Conservation (phyloP, 1,140 invertebrate genomes). For the Ceratoteleas bidentatus region DNA sequence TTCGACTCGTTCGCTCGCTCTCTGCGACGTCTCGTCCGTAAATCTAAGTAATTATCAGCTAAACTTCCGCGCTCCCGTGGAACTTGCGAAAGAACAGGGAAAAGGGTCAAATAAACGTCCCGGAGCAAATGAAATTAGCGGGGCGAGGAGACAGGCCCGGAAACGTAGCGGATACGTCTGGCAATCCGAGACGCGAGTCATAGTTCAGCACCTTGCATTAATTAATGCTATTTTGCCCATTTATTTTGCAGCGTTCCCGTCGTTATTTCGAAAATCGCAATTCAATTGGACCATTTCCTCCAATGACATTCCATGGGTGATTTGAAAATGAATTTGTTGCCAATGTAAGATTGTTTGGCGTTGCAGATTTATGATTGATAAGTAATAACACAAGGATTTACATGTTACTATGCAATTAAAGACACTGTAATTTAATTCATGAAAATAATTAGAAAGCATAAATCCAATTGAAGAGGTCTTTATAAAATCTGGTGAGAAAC, state of each 20-base stretch:
- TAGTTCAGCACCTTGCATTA: conserved; percentile 61
- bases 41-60: conserved; percentile 80
- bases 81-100: conserved; percentile 66
- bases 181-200: conserved; percentile 55
- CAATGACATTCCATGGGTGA: too few relatives aligned
- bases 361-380: too few relatives aligned
- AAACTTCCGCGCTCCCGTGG: conserved; percentile 72
- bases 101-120: conserved; percentile 67
- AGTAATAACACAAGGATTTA: too few relatives aligned
- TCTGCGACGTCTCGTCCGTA: conserved; percentile 71
- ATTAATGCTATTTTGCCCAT: conserved; percentile 61
- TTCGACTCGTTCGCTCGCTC: conserved; percentile 76
- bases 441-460: too few relatives aligned
- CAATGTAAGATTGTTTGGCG: background rate
- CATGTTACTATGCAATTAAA: too few relatives aligned
- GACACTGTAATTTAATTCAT: too few relatives aligned
- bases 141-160: conserved; percentile 33
- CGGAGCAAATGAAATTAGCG: conserved; percentile 63
- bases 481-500: too few relatives aligned
- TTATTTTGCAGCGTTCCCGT: conserved; percentile 26
- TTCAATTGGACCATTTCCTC: too few relatives aligned
- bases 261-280: too few relatives aligned
- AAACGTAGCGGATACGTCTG: conserved; percentile 48
- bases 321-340: too few relatives aligned
- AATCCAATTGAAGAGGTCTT: too few relatives aligned